Evolutionary conservation across 1,140 invertebrate species (phyloP), one percentile per base, ranked within the genome.

Genomic region (Panagrolaimus sp.): DNA sequence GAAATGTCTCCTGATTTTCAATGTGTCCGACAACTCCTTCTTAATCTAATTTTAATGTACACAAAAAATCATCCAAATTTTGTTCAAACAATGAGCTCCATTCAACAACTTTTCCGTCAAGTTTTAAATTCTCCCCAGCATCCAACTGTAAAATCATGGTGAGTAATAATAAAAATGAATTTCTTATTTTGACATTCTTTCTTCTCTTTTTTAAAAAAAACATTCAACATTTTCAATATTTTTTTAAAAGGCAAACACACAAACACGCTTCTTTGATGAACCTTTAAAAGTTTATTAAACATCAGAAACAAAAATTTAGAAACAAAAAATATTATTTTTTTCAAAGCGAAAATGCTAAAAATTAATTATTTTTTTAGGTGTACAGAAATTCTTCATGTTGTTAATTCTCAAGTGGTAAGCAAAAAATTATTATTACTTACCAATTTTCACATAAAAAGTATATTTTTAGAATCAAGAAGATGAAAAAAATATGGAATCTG

Each of bases 1-100:
- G 80, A 82, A 72, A 82, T 82, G 80, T 80, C 70, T 62, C 80
- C 80, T 10, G 80, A 82, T 63, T 82, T 82, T 71, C 81, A 83
- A 68, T 83, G 81, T 76, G 72, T 82, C 21, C 73, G 80, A 15
- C 81, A 83, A 65, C 72, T 82, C 1, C 69, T 82, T 45, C 64
- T 83, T 12, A 83, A 82, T 62, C 68, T 82, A 5, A 63, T 82
- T 10, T 69, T 68, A 48, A 79, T 83, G 47, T 83, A 78, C 68
- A 77, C 71, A 3, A 76, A 76, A 46, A 75, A 77, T 65, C 75
- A 82, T 55, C 43, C 45, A 28, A 81, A 75, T 65, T 78, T 82
- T 43, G 79, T 83, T 28, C 46, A 72, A 15, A 83, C 80, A 24
- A 74, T 82, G 65, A 80, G 73, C 12, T 74, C 79, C 32, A 82